A percentile compares a stretch with the other conserved stretches of the same genome.
Conservation (phyloP, 1,140 invertebrate species). For the Brachionus koreanus region DNA sequence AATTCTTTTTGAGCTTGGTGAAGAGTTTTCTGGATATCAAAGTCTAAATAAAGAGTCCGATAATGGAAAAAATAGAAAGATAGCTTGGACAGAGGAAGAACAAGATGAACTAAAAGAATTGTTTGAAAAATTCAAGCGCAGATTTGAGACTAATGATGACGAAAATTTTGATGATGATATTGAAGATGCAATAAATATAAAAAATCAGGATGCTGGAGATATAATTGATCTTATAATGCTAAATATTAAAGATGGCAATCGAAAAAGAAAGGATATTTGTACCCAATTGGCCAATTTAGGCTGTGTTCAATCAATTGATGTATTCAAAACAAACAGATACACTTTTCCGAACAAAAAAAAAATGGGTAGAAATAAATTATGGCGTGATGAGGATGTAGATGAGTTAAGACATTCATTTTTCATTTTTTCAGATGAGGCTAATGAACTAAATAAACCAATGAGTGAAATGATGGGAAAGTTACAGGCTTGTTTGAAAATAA, state of each 20-base stretch:
- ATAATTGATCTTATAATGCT: constrained; percentile 36
- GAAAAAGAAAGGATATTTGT: constrained; percentile 33
- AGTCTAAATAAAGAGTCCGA: background rate
- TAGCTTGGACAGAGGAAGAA: constrained; percentile 37
- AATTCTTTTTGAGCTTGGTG: constrained; percentile 25
- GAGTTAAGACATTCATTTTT: constrained; percentile 19
- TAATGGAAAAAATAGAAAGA: constrained; percentile 8
- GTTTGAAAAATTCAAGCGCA: constrained; percentile 5
- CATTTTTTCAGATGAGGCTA: constrained; percentile 7
- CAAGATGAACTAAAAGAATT: constrained; percentile 32
- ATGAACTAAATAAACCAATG: constrained; percentile 18
- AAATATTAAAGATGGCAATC: constrained; percentile 11
- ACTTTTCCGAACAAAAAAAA: background rate
- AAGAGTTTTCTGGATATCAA: constrained; percentile 19
- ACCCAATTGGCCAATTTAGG: constrained; percentile 31
- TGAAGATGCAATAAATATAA: background rate
- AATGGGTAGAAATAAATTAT: constrained; percentile 15
- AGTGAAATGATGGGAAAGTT: constrained; percentile 11
- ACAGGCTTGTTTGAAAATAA: constrained; percentile 28
- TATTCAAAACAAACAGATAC: constrained; percentile 16
- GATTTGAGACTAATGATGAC: constrained; percentile 13
- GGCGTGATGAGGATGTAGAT: constrained; percentile 25
- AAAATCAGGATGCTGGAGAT: constrained; percentile 17
- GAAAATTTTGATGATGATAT: constrained; percentile 17
- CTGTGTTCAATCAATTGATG: constrained; percentile 11